Evolutionary conservation across 2,888 invertebrate species (phyloP).

Genomic region (Lucinisca nassula): DNA sequence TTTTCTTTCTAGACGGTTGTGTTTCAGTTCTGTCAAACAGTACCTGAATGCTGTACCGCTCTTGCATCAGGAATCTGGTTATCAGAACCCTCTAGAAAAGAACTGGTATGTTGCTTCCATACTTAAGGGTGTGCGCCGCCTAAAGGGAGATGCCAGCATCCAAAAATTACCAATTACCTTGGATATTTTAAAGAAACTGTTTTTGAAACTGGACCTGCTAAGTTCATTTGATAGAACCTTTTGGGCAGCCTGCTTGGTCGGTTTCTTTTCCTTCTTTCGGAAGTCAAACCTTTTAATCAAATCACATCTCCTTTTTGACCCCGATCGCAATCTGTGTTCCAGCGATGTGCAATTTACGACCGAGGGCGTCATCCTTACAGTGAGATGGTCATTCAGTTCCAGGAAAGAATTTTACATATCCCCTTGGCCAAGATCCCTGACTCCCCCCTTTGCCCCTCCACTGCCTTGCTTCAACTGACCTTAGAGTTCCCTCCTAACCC

Average conservation of each 20-base stretch:
- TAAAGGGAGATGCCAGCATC: conserved; percentile 2
- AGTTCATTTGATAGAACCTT: conserved; percentile 10
- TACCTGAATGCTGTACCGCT: background rate
- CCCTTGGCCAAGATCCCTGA: conserved; percentile 19
- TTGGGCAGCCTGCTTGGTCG: too few species aligned
- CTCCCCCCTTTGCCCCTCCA: conserved; percentile 19
- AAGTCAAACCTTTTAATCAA: conserved; percentile 20
- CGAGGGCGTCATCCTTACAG: background rate
- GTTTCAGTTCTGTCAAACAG: background rate
- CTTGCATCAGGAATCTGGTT: background rate
- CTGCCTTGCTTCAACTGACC: background rate
- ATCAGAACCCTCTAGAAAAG: background rate
- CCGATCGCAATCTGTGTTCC: background rate
- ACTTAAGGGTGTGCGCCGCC: conserved; percentile 17
- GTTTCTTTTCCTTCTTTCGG: conserved; percentile 33
- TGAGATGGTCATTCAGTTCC: conserved; percentile 13
- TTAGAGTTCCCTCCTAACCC: background rate
- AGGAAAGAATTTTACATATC: background rate
- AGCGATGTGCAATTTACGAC: background rate
- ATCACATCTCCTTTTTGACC: background rate
- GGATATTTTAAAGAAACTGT: background rate
- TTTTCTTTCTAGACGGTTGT: background rate
- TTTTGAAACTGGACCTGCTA: background rate
- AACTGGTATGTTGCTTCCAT: conserved; percentile 9
- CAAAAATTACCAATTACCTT: conserved; percentile 32